These are phyloP conservation scores for Ceratina calcarata DNA, from an alignment of 1,140 invertebrate species.

Conservation along the genomic window DNA sequence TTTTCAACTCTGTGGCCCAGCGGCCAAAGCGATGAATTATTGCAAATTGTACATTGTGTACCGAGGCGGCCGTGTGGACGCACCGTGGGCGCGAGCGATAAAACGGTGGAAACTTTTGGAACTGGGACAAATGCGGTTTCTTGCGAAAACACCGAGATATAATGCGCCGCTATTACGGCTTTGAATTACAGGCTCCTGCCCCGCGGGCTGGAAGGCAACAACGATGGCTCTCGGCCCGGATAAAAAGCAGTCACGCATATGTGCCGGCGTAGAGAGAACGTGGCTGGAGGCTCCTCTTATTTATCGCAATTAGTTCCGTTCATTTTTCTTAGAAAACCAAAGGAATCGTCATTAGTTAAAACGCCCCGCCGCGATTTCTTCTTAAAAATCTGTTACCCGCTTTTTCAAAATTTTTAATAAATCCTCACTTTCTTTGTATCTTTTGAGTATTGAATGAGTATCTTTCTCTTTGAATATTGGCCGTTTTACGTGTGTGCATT, in stretches of 20 bases:
- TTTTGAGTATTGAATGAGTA: no score
- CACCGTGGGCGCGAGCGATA: slow-evolving; percentile 17
- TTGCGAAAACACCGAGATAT: slow-evolving; percentile 45
- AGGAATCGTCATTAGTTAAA: slow-evolving; percentile 23
- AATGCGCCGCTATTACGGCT: slow-evolving; percentile 38
- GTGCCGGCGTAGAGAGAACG: not conserved
- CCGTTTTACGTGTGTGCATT: no score
- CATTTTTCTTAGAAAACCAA: slow-evolving; percentile 14
- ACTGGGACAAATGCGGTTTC: slow-evolving; percentile 51
- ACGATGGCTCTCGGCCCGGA: slow-evolving; percentile 19
- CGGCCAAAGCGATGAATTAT: slow-evolving; percentile 37
- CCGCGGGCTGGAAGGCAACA: slow-evolving; percentile 5
- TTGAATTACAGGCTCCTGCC: slow-evolving; percentile 32
- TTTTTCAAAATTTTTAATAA: no score
- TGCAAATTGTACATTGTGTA: slow-evolving; percentile 44
- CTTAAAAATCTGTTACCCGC: not conserved
- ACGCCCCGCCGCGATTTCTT: not conserved
- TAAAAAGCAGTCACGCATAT: slow-evolving; percentile 42
- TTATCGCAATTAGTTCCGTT: slow-evolving; percentile 39
- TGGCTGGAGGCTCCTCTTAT: slow-evolving; percentile 22
- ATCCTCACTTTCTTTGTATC: not conserved
- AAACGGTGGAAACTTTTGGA: slow-evolving; percentile 44
- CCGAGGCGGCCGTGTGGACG: not conserved
- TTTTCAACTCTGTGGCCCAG: not conserved
- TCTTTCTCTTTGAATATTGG: no score